Base-by-base conservation (phyloP, 2,797 vertebrate genomes). In the Siniperca scherzeri region DNA sequence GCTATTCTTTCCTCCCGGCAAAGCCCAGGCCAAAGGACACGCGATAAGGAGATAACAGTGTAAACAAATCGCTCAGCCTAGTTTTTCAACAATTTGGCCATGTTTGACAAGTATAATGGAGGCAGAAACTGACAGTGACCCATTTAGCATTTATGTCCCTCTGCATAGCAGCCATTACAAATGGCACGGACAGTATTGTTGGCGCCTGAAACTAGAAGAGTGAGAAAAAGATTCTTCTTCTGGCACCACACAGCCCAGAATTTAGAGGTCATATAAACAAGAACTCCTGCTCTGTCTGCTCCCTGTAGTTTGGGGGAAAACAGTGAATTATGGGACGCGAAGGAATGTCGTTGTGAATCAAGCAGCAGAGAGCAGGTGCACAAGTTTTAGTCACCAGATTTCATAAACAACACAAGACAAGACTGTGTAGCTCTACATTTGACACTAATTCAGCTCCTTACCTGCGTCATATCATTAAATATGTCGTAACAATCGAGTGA, bases 161-260 rank as follows among this genome's bases (percentile, higher is more conserved):
- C 48, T 14, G 22, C 46, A 69, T 68, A 44, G 40, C 68, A 66
- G 57, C 30, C 6, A 12, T 70, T 30, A 50, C 68, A 71, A 62
- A 68, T 11, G 52, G 10, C 60, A 46, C 0, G 0, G 11, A 71
- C 59, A 55, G 68, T 61, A 60, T 11, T 7, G 21, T 44, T 17
- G 3, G 10, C 5, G 25, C 84, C 85, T 30, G 7, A 71, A 80
- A 77, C 85, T 57, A 59, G 66, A 78, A 50, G 21, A 70, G 76
- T 74, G 77, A 85, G 56, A 78, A 87, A 66, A 73, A 27, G 1
- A n/a, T 36, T 52, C 22, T 40, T 70, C 38, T 48, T 21, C 38
- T 48, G 25, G 6, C 9, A 22, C 46, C 16, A 38, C 7, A 48
- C 12, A 78, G 33, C 8, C 25, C 38, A 61, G 25, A 59, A 56